A percentile compares a stretch with the other conserved stretches of the same genome.
phyloP scores from a whole-genome alignment of 2,113 vertebrate genomes.

The Clarias macrocephalus region DNA sequence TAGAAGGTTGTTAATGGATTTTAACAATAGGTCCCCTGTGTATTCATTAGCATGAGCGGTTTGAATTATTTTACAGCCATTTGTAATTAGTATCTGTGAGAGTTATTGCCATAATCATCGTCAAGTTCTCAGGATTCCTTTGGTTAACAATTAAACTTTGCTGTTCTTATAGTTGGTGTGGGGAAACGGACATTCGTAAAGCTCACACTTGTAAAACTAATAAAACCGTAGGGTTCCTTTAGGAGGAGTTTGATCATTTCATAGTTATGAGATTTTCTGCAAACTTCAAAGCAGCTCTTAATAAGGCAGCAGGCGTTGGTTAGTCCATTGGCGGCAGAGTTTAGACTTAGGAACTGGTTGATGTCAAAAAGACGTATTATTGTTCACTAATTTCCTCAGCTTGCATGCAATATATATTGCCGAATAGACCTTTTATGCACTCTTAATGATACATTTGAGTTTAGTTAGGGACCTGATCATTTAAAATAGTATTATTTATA shows the following conservation, averaged over 20 bases:
- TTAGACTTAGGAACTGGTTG: constrained; percentile 28
- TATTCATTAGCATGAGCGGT: constrained; percentile 77
- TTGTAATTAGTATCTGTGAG: constrained; percentile 77
- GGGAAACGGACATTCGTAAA: constrained; percentile 71
- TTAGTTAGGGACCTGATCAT: neutral
- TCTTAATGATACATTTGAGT: neutral
- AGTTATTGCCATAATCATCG: constrained; percentile 76
- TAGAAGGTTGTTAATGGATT: constrained; percentile 77
- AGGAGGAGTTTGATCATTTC: constrained; percentile 74
- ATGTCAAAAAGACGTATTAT: constrained; percentile 11
- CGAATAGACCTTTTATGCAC: neutral
- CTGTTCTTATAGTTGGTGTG: constrained; percentile 57
- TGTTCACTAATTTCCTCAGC: neutral
- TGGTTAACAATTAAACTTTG: constrained; percentile 70
- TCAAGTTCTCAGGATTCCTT: constrained; percentile 70
- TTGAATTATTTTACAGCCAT: constrained; percentile 78
- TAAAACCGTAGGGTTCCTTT: constrained; percentile 74
- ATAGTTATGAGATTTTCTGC: constrained; percentile 69
- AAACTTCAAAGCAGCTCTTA: constrained; percentile 70
- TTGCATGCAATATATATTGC: neutral
- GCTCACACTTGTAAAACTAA: constrained; percentile 71
- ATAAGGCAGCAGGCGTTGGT: constrained; percentile 55
- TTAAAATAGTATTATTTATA: neutral
- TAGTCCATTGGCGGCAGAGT: constrained; percentile 34
- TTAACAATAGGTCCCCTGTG: constrained; percentile 76